A percentile compares a stretch with the other conserved stretches of the same genome.
phyloP scores from a whole-genome alignment of 2,888 invertebrate species.

The Trichacis sp. region DNA sequence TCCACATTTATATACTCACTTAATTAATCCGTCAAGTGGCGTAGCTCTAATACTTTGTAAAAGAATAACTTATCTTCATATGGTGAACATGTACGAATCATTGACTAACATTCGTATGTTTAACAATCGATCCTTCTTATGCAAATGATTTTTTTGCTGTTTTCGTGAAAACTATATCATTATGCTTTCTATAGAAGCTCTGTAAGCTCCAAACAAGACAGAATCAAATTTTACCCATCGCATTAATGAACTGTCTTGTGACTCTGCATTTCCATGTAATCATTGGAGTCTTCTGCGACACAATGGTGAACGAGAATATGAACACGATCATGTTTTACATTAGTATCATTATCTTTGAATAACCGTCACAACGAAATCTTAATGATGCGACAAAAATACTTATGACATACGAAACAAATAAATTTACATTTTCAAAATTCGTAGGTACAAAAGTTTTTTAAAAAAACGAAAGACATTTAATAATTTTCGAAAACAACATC shows the following conservation, averaged over 20 bases:
- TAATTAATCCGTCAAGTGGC: too few species aligned
- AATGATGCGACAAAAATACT: not conserved
- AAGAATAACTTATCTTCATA: too few species aligned
- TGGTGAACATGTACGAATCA: too few species aligned
- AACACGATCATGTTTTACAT: constrained; percentile 8
- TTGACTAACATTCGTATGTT: too few species aligned
- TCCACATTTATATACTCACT: not conserved
- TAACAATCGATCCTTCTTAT: too few species aligned
- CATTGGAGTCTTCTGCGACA: constrained; percentile 3
- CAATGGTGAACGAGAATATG: constrained; percentile 5
- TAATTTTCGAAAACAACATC: too few species aligned
- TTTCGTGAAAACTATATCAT: not conserved
- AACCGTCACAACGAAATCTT: not conserved
- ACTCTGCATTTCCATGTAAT: constrained; percentile 1
- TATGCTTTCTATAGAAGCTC: not conserved
- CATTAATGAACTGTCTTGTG: not conserved
- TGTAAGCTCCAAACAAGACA: not conserved
- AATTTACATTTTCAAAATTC: not conserved
- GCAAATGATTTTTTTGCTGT: too few species aligned
- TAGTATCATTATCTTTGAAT: not conserved
- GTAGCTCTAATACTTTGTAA: too few species aligned
- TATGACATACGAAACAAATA: not conserved
- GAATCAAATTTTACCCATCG: not conserved
- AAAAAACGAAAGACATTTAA: too few species aligned
- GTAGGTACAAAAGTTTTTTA: too few species aligned